phyloP scores from a whole-genome alignment of 2,888 invertebrate species.

The Serripes groenlandicus region DNA sequence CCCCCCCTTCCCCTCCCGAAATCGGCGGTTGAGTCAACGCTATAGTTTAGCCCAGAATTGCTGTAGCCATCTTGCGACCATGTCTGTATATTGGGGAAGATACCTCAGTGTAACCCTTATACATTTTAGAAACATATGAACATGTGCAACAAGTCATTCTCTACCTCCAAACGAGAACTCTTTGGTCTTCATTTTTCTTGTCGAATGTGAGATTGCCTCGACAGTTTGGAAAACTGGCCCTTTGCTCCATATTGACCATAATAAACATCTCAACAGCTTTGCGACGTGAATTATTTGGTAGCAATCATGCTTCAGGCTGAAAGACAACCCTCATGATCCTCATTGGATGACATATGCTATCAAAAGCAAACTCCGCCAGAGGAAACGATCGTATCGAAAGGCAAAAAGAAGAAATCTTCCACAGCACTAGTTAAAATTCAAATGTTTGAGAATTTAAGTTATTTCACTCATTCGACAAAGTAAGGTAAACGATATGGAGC shows the following conservation, averaged over 20 bases:
- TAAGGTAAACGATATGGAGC: no score
- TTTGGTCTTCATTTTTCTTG: background rate
- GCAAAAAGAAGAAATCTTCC: no score
- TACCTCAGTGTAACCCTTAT: conserved; percentile 1
- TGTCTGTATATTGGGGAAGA: background rate
- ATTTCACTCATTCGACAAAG: no score
- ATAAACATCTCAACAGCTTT: conserved; percentile 15
- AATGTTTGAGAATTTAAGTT: no score
- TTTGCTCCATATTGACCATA: background rate
- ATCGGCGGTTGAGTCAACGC: conserved; percentile 1
- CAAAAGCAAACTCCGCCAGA: no score
- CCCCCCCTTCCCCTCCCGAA: no score
- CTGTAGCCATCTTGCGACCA: conserved; percentile 6
- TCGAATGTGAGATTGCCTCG: background rate
- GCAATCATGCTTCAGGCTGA: background rate
- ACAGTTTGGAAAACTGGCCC: background rate
- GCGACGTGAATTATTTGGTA: background rate
- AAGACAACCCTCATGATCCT: no score
- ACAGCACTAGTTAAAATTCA: no score
- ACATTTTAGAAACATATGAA: background rate
- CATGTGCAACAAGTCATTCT: background rate
- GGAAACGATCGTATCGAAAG: no score
- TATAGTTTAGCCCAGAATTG: background rate
- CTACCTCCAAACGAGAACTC: background rate
- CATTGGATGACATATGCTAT: no score